phyloP scores from a whole-genome alignment of 1,140 invertebrate species.

The Formica selysi region DNA sequence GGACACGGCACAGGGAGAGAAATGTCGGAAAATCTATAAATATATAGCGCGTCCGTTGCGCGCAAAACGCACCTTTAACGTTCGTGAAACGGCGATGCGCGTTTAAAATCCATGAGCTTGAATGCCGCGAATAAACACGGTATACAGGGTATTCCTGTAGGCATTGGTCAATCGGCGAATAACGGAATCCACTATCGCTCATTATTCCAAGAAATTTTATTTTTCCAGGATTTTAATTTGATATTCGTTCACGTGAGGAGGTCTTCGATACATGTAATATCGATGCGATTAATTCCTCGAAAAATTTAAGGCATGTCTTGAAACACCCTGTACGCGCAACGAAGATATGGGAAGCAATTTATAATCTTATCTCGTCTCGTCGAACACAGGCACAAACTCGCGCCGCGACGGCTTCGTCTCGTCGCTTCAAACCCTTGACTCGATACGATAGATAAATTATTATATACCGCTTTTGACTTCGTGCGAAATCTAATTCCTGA shows the following conservation, averaged over 20 bases:
- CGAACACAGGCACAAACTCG: neutral
- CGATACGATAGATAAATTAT: slow-evolving; percentile 33
- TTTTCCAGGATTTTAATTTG: neutral
- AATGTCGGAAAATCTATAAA: slow-evolving; percentile 64
- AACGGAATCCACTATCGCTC: neutral
- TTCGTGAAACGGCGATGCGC: neutral
- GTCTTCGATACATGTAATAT: neutral
- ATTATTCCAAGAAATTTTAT: neutral
- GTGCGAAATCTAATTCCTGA: neutral
- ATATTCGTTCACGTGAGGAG: neutral
- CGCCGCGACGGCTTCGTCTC: slow-evolving; percentile 14
- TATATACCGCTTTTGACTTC: neutral
- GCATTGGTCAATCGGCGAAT: neutral
- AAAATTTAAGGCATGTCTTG: neutral
- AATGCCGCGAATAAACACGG: neutral
- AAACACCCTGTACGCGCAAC: neutral
- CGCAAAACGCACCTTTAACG: neutral
- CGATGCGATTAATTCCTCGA: neutral
- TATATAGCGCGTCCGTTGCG: slow-evolving; percentile 43
- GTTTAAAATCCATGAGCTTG: neutral
- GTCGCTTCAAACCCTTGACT: neutral
- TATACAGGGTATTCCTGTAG: neutral
- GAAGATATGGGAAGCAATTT: slow-evolving; percentile 34
- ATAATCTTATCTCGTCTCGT: slow-evolving; percentile 38
- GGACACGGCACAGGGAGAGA: neutral